Conservation (phyloP, 2,888 invertebrate species). For the Plemyria rubiginata region DNA sequence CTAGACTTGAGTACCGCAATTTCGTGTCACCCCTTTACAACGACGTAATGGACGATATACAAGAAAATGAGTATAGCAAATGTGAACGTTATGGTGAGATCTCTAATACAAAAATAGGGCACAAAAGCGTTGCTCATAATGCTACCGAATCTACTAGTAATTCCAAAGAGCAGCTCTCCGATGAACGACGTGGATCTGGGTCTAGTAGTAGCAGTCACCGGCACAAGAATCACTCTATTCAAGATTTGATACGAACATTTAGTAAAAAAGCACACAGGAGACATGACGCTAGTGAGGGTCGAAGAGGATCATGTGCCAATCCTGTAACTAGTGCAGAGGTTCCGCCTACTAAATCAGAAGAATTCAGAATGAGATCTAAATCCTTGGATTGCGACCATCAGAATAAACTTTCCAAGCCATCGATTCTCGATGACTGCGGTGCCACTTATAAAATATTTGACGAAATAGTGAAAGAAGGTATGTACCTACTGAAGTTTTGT, state of each 20-base stretch:
- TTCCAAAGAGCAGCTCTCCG: slow-evolving; percentile 51
- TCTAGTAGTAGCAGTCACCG: slow-evolving; percentile 65
- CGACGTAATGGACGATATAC: slow-evolving; percentile 79
- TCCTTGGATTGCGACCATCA: slow-evolving; percentile 88
- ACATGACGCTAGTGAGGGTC: slow-evolving; percentile 80
- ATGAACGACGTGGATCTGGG: slow-evolving; percentile 70
- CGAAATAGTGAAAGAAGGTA: slow-evolving; percentile 87
- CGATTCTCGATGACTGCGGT: slow-evolving; percentile 89
- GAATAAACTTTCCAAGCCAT: slow-evolving; percentile 63
- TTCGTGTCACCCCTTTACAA: slow-evolving; percentile 74
- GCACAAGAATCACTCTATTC: slow-evolving; percentile 89
- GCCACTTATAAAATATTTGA: slow-evolving; percentile 93
- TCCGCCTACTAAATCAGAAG: slow-evolving; percentile 80
- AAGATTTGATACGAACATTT: slow-evolving; percentile 90
- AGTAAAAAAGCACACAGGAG: slow-evolving; percentile 91
- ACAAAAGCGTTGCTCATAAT: slow-evolving; percentile 76
- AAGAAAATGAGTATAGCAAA: slow-evolving; percentile 79
- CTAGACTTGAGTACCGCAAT: slow-evolving; percentile 74
- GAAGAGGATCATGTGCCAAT: slow-evolving; percentile 72
- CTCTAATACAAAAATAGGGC: slow-evolving; percentile 66
- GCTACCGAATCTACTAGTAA: slow-evolving; percentile 61
- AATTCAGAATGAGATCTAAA: slow-evolving; percentile 91
- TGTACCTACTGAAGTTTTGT: slow-evolving; percentile 5
- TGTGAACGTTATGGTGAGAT: slow-evolving; percentile 81
- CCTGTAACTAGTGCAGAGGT: slow-evolving; percentile 74